phyloP scores from a whole-genome alignment of 1,140 invertebrate genomes.

The Bemisia tabaci region DNA sequence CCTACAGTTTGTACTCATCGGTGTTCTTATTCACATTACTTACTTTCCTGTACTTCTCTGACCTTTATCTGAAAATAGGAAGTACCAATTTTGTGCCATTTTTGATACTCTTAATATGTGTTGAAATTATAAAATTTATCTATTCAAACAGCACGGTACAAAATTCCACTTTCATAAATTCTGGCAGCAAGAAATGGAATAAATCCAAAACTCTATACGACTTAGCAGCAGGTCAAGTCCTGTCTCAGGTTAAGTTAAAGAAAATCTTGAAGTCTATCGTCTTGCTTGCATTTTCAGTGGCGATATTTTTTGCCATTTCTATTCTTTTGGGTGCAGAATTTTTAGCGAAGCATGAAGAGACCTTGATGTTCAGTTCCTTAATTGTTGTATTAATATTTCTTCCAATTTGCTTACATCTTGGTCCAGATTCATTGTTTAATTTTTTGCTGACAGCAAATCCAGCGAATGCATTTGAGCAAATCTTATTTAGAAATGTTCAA shows the following conservation, averaged over 20 bases:
- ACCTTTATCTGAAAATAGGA: background rate
- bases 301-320: conserved; percentile 41
- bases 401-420: conserved; percentile 44
- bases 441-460: conserved; percentile 12
- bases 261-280: background rate
- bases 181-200: background rate
- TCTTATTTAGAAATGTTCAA: conserved; percentile 42
- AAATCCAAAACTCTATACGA: background rate
- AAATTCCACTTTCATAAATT: background rate
- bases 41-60: background rate
- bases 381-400: conserved; percentile 47
- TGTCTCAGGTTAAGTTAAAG: background rate
- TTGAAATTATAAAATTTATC: background rate
- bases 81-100: background rate
- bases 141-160: background rate
- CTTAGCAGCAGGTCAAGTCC: background rate
- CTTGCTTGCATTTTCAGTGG: background rate
- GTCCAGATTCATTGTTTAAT: conserved; percentile 31
- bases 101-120: background rate
- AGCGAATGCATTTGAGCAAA: conserved; percentile 36
- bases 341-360: conserved; percentile 47
- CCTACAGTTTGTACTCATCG: background rate
- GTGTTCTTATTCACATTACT: background rate
- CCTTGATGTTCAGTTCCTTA: conserved; percentile 50
- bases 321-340: conserved; percentile 60